Evolutionary conservation across 2,888 invertebrate genomes (phyloP), one percentile per base, ranked within the genome.

Genomic region (Parnassius apollo): DNA sequence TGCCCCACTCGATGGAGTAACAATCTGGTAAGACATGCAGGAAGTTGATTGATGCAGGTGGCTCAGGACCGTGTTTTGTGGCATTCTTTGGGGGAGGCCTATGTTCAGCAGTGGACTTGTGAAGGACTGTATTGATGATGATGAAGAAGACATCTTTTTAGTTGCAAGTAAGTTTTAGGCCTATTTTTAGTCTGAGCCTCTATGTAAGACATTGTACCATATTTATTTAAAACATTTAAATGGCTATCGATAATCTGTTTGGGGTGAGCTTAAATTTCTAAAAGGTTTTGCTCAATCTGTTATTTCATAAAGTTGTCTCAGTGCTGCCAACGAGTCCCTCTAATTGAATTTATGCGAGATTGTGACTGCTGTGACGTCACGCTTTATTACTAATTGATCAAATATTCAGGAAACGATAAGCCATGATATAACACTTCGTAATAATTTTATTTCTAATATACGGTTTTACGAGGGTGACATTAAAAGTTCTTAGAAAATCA

Each of bases 331-430:
- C 65, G 71, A 71, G 72, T 74, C 71, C 75, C 69, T 77, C 79
- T 87, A 85, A 88, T 88, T 88, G 86, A 87, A 88, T 88, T 85
- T 87, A 87, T 87, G 85, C 83, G 81, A 81, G 77, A 81, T 78
- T 78, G 76, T 77, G 77, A 78, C 78, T 76, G 77, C 72, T 74
- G 72, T 77, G 77, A 81, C 76, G 76, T 82, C 83, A 82, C 81
- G 76, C 78, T 85, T 85, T 83, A 85, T 80, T 81, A 78, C 78
- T 86, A 86, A 86, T 87, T 86, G 85, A 86, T 86, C 78, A 81
- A 83, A 82, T 80, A 78, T 82, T 76, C 79, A 72, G 73, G 72
- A 49, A 49, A 59, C 49, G 45, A 59, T 55, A 58, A 57, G 44
- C 58, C 54, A 35, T 49, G 48, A 42, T 54, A 50, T 49, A 44